Conservation (phyloP, 2,888 invertebrate genomes). For the Dryobotodes eremita region DNA sequence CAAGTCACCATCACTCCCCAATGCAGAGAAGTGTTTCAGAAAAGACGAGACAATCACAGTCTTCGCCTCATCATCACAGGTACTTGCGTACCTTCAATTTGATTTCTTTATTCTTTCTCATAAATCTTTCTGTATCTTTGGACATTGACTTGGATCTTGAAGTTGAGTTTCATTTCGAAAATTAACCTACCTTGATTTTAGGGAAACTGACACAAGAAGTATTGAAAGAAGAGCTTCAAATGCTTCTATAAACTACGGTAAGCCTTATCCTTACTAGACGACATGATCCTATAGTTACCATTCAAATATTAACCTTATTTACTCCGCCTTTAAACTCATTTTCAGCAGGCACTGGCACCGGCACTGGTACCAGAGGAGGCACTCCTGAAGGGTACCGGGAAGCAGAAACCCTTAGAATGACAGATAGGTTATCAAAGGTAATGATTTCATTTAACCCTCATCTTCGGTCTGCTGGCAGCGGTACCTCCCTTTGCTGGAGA, state of each 20-base stretch:
- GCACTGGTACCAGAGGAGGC: constrained; percentile 75
- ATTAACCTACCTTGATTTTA: constrained; percentile 65
- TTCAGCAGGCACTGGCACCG: constrained; percentile 79
- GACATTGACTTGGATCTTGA: neutral
- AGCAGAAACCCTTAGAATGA: constrained; percentile 86
- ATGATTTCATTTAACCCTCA: neutral
- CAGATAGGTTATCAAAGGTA: constrained; percentile 85
- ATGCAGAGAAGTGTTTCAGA: constrained; percentile 92
- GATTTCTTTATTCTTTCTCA: neutral
- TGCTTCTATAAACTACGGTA: constrained; percentile 86
- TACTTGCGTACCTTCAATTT: constrained; percentile 71
- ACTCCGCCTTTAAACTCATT: constrained; percentile 14
- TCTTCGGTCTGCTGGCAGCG: neutral
- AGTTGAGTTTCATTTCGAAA: neutral
- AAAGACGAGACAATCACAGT: constrained; percentile 90
- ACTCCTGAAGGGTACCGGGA: constrained; percentile 88
- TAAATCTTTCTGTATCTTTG: neutral
- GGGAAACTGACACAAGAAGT: constrained; percentile 85
- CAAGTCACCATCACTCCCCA: constrained; percentile 87
- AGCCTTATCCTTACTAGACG: constrained; percentile 30
- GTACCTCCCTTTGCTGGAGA: neutral
- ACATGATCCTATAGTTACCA: neutral
- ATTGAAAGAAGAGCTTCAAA: constrained; percentile 88
- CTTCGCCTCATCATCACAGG: constrained; percentile 87
- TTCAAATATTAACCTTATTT: neutral